Base-by-base conservation (phyloP, 1,140 invertebrate species). In the Psilanteris sp. region DNA sequence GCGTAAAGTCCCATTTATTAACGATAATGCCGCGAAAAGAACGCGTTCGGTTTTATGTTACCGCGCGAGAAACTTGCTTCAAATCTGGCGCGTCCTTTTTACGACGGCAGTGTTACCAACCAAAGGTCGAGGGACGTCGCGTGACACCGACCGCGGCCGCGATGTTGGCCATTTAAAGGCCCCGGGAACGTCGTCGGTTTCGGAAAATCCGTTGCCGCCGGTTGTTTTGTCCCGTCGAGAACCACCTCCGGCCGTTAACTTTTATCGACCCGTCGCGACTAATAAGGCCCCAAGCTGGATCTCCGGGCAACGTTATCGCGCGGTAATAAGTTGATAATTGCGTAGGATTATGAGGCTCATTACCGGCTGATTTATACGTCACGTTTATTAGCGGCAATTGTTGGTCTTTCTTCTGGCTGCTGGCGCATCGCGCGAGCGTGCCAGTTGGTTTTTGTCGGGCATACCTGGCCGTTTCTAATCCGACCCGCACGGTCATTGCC, bases 251-350 rank as follows among this genome's bases (percentile, higher is more conserved):
- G n/a, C 55, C 62, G 5, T 67, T 67, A 67, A 67, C 26, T 43
- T 68, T 68, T 50, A 68, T 57, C 16, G 24, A 67, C 43, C 16
- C 4, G 52, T 57, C 50, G 26, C 37, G 11, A 57, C 52, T 57
- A 48, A 68, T 68, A 57, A 48, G 50, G 43, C 5, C 26, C 34
- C 34, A 26, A 24, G n/a, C 8, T 26, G 32, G 11, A 26, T 36
- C 32, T 57, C 36, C 39, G 32, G 22, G 41, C 4, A 22, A 16
- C 9, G 26, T 57, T 57, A 57, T 64, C 31, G 48, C 31, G 22
- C 11, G 1, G 24, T 22, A 67, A 55, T 48, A 48, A 55, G 39
- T 55, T 46, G 1, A 18, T 54, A 54, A 54, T 48, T 55, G 39
- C 5, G 18, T 36, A 22, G 20, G 16, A 20, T 26, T 48, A 29